Percentiles rank a stretch among this genome's conserved stretches.
These are phyloP conservation scores for Paracanthobrama guichenoti DNA, from an alignment of 2,113 vertebrate genomes.

Conservation along the genomic window DNA sequence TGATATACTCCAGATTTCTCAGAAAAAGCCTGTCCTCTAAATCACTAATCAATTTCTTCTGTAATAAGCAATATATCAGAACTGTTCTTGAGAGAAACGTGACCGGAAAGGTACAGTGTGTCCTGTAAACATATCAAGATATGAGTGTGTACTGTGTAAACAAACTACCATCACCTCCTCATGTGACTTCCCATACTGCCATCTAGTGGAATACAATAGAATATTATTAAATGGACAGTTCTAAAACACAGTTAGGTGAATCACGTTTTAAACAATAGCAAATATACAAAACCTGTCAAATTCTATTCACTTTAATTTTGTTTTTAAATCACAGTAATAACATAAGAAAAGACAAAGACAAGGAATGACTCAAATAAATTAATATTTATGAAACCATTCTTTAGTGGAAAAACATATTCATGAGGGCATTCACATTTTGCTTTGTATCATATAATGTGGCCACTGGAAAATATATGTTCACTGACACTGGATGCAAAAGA, in stretches of 20 bases:
- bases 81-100: not conserved
- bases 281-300: not conserved
- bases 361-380: not conserved
- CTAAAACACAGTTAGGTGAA: not conserved
- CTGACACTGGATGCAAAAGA: not conserved
- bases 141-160: not conserved
- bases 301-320: not conserved
- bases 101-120: not conserved
- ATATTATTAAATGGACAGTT: not conserved
- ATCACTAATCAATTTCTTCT: not conserved
- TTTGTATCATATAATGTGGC: not conserved
- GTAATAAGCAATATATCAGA: too few relatives aligned
- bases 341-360: not conserved
- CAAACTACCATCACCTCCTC: not conserved
- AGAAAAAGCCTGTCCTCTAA: not conserved
- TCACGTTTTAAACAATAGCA: not conserved
- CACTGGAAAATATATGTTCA: not conserved
- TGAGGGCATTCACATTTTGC: not conserved
- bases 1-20: not conserved
- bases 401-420: not conserved
- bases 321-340: not conserved
- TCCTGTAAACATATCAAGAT: not conserved
- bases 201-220: slow-evolving; percentile 13
- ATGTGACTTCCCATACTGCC: slow-evolving; percentile 5
- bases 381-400: not conserved